Conservation (phyloP, 2,797 vertebrate species). For the Eupleurogrammus muticus region DNA sequence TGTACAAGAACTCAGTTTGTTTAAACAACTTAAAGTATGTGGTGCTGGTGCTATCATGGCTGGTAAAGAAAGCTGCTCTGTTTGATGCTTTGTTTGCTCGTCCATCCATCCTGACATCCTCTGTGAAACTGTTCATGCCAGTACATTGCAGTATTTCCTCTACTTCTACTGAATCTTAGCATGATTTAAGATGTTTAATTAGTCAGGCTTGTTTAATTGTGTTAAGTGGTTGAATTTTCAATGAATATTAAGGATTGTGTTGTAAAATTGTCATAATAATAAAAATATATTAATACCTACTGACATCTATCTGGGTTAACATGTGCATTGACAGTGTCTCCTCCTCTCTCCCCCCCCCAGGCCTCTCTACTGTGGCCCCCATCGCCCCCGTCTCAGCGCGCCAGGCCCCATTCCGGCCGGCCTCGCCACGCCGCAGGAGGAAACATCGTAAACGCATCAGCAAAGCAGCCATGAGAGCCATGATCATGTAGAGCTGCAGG, state of each 20-base stretch:
- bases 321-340: neutral
- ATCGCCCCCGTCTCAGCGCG: constrained; percentile 13
- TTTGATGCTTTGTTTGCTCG: neutral
- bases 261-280: too few species aligned
- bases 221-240: neutral
- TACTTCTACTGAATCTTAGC: neutral
- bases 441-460: constrained; percentile 82
- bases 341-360: constrained; percentile 18
- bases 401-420: constrained; percentile 54
- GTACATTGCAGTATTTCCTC: neutral
- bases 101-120: too few species aligned
- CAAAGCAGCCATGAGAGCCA: constrained; percentile 83
- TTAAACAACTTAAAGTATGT: neutral
- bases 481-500: constrained; percentile 82
- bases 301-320: too few species aligned
- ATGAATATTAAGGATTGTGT: neutral
- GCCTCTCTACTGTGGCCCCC: constrained; percentile 38
- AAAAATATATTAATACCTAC: too few species aligned
- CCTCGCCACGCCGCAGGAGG: constrained; percentile 72
- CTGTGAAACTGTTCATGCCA: too few species aligned
- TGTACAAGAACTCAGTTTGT: neutral
- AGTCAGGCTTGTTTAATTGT: too few species aligned
- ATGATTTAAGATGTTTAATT: neutral
- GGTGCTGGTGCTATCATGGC: neutral
- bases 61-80: too few species aligned